Base-by-base conservation (phyloP, 2,888 invertebrate species). In the Brenthis ino region DNA sequence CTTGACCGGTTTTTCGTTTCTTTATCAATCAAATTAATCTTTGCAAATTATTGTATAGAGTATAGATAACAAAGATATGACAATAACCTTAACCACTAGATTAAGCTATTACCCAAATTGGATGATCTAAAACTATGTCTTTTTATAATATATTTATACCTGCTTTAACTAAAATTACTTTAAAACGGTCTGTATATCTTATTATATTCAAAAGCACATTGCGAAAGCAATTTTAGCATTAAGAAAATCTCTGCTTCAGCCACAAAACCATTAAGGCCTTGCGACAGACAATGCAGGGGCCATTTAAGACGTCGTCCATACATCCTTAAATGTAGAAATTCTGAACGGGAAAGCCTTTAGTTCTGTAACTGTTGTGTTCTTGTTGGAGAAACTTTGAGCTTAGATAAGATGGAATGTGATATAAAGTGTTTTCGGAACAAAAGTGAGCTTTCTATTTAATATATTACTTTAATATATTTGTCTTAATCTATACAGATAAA, bases 291-390 rank as follows among this genome's bases (percentile, higher is more conserved):
- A 72, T 72, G 70, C 68, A 68, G 68, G 37, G 64, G 65, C 70
- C 72, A 70, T 72, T 72, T 70, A 68, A 72, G 72, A 67, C 60
- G 68, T 66, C 72, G 64, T 56, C 71, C 65, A 70, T 72, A 72
- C 67, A 72, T 72, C 68, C 72, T 68, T 66, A 33, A 65, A 69
- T 55, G 67, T 57, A 53, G 68, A 48, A 66, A 68, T 72, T 70
- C 57, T 58, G 70, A 63, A 63, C 70, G 68, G 37, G 63, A 53
- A 65, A 71, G 71, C 64, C 55, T 72, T 66, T 65, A 70, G 64
- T 64, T 66, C 50, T 60, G 58, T 43, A 57, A 72, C 65, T 68
- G 69, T 64, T 65, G 63, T 67, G 65, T 61, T 57, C 67, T 57
- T 63, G 67, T 72, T 58, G 12, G 60, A 56, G 70, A 65, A 68